Evolutionary conservation across 1,140 invertebrate species (phyloP).

Genomic region (Diachasmimorpha longicaudata): DNA sequence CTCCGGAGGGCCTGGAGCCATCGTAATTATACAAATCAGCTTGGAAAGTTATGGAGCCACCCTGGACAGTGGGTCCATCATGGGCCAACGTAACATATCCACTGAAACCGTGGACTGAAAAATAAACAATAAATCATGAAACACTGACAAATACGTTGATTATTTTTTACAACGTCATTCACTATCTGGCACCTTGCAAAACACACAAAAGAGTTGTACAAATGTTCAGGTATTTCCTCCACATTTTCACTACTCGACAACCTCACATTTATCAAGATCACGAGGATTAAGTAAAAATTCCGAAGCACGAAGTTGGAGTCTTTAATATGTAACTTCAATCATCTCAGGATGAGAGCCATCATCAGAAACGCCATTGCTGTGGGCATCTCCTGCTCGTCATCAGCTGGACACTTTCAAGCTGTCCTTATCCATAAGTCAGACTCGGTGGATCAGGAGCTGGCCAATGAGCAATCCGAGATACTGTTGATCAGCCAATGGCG

Average conservation of each 20-base stretch:
- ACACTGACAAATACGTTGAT: not conserved
- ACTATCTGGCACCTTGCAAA: not conserved
- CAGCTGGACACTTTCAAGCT: not conserved
- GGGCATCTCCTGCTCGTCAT: not conserved
- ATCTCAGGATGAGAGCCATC: not conserved
- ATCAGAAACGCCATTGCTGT: not conserved
- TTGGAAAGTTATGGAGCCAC: constrained; percentile 69
- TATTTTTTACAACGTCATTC: not conserved
- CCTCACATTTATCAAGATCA: not conserved
- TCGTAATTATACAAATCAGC: constrained; percentile 63
- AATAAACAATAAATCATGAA: constrained; percentile 25
- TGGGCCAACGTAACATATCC: constrained; percentile 57
- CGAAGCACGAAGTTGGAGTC: not conserved
- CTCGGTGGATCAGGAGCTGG: not conserved
- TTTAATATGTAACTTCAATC: not conserved
- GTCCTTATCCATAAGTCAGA: not conserved
- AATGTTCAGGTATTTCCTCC: not conserved
- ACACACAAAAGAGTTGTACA: not conserved
- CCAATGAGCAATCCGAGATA: too few relatives aligned
- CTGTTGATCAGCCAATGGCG: too few relatives aligned
- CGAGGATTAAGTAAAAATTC: not conserved
- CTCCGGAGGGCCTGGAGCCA: constrained; percentile 49
- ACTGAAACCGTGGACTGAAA: constrained; percentile 39
- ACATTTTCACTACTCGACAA: not conserved
- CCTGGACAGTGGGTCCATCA: constrained; percentile 70